Conservation (phyloP, 2,888 invertebrate genomes). For the Dysmachus trigonus region DNA sequence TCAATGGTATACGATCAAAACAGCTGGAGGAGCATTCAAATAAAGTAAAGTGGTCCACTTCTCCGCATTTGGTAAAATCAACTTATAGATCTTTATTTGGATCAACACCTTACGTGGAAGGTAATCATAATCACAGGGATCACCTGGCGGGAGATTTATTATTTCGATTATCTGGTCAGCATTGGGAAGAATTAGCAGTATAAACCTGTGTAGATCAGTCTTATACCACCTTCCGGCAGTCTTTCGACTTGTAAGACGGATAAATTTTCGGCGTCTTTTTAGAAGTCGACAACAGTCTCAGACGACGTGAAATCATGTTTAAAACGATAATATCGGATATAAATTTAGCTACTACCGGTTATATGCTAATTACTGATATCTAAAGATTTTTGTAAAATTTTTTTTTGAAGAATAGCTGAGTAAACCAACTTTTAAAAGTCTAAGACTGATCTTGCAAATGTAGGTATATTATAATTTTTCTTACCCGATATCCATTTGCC, state of each 20-base stretch:
- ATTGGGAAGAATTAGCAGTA: not conserved
- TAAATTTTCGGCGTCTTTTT: not conserved
- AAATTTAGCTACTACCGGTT: too few species aligned
- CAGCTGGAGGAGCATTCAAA: not conserved
- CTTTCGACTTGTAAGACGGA: not conserved
- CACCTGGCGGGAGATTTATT: not conserved
- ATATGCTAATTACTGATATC: not conserved
- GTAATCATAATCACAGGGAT: not conserved
- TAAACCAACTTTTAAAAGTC: too few species aligned
- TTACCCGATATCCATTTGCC: slow-evolving; percentile 74
- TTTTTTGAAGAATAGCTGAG: not conserved
- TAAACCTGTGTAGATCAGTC: not conserved
- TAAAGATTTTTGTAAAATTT: not conserved
- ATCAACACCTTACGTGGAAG: not conserved
- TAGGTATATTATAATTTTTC: slow-evolving; percentile 62
- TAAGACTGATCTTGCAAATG: not conserved
- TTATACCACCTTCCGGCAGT: not conserved
- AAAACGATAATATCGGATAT: not conserved
- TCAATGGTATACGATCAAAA: not conserved
- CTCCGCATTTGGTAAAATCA: not conserved
- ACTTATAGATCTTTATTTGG: not conserved
- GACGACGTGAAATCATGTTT: not conserved
- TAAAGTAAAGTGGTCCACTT: not conserved
- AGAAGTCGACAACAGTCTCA: not conserved
- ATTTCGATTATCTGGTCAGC: not conserved